These are phyloP conservation scores for Semicossyphus pulcher DNA, from an alignment of 2,113 vertebrate species.

Conservation along the genomic window DNA sequence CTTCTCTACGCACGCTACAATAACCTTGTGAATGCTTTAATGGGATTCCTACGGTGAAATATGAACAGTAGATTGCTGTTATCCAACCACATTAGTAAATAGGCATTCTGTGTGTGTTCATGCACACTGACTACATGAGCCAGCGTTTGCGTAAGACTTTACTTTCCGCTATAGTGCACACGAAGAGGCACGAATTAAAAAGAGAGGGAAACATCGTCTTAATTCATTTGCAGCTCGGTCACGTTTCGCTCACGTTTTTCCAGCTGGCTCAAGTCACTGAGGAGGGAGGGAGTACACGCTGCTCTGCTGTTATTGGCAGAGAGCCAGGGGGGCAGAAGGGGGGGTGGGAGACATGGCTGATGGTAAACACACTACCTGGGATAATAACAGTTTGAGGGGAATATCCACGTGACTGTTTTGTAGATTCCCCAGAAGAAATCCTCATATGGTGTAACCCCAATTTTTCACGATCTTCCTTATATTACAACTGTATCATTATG, in stretches of 20 bases:
- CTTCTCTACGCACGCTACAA: neutral
- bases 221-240: conserved; percentile 59
- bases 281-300: conserved; percentile 3
- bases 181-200: neutral
- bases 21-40: neutral
- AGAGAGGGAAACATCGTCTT: conserved; percentile 5
- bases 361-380: conserved; percentile 48
- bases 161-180: conserved; percentile 30
- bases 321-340: too few relatives aligned
- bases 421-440: neutral
- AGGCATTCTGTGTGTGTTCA: conserved; percentile 6
- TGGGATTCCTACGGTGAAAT: neutral
- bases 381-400: neutral
- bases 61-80: conserved; percentile 1
- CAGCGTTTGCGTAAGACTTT: conserved; percentile 52
- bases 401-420: conserved; percentile 9
- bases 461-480: neutral
- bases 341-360: neutral
- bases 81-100: conserved; percentile 22
- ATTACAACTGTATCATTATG: too few relatives aligned
- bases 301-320: conserved; percentile 49
- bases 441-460: neutral
- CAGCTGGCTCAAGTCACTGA: conserved; percentile 55
- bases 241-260: conserved; percentile 77
- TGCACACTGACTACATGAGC: conserved; percentile 1